Evolutionary conservation across 2,888 invertebrate genomes (phyloP), one percentile per base, ranked within the genome.

Genomic region (Acanthococcus lagerstroemiae): DNA sequence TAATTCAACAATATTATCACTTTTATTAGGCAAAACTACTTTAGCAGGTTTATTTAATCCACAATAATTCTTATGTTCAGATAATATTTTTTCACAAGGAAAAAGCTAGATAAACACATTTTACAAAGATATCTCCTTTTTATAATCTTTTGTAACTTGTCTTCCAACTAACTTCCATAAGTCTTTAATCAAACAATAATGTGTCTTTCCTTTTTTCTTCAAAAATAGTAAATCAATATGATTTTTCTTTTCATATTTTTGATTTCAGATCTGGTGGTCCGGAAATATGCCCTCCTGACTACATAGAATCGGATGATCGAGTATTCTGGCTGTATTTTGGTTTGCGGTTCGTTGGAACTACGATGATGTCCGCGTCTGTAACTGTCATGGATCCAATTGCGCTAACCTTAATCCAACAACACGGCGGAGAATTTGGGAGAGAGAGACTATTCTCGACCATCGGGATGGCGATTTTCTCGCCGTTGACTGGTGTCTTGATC

Each of bases 381-480:
- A 89, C 89, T 12, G 86, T 93, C 65, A 85, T 91, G 84, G 92
- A 93, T 77, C 90, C 92, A 0, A 89, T 91, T 69, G 88, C 90
- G 0, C 78, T 92, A 69, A 88, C 87, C 12, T 86, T 90, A 83
- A 88, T 92, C 70, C 90, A 90, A 75, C 85, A 87, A 73, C 86
- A 87, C 73, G 87, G 87, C 0, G 88, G 88, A 1, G 88, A 89
- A 75, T 89, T 88, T 74, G 90, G 89, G 0, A 81, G 87, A 72
- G 89, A 90, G 74, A 80, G 88, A 72, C 77, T 89, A 44, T 88
- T 88, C 76, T 87, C 88, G 7, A 88, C 87, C 72, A 81, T 89
- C 68, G 89, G 88, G 70, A 88, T 88, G 87, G 88, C 88, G 26
- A 83, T 88, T 73, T 88, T 88, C 75, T 87, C 88, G 21, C 88